Evolutionary conservation across 2,888 invertebrate species (phyloP).

Genomic region (Dryadula phaetusa): DNA sequence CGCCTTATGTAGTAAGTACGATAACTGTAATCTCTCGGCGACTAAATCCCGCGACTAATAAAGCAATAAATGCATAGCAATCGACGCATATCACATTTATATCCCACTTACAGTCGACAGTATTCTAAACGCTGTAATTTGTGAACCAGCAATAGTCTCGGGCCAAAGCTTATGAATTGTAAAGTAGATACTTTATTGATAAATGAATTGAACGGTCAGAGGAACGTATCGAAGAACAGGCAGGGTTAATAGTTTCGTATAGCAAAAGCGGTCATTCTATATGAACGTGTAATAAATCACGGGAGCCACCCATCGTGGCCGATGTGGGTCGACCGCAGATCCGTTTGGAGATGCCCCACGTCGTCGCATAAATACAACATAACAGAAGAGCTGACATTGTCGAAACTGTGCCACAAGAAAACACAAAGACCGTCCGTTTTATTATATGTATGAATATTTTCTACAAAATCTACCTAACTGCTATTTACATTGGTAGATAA

Average conservation of each 20-base stretch:
- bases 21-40: constrained; percentile 46
- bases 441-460: not conserved
- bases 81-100: constrained; percentile 43
- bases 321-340: constrained; percentile 52
- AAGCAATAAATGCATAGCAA: constrained; percentile 54
- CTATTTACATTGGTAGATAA: not conserved
- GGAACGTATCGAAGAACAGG: constrained; percentile 47
- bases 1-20: constrained; percentile 40
- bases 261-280: constrained; percentile 52
- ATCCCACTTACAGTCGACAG: constrained; percentile 29
- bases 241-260: constrained; percentile 51
- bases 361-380: constrained; percentile 35
- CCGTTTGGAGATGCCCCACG: constrained; percentile 41
- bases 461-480: not conserved
- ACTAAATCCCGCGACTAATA: constrained; percentile 49
- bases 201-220: constrained; percentile 4
- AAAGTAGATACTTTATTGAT: constrained; percentile 26
- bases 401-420: constrained; percentile 36
- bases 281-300: constrained; percentile 54
- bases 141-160: constrained; percentile 7
- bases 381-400: constrained; percentile 29
- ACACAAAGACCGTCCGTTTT: constrained; percentile 22
- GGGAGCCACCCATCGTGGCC: constrained; percentile 56
- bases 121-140: constrained; percentile 34
- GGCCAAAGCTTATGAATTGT: constrained; percentile 21